These are phyloP conservation scores for Phengaris alcon DNA, from an alignment of 2,888 invertebrate genomes.

Conservation along the genomic window DNA sequence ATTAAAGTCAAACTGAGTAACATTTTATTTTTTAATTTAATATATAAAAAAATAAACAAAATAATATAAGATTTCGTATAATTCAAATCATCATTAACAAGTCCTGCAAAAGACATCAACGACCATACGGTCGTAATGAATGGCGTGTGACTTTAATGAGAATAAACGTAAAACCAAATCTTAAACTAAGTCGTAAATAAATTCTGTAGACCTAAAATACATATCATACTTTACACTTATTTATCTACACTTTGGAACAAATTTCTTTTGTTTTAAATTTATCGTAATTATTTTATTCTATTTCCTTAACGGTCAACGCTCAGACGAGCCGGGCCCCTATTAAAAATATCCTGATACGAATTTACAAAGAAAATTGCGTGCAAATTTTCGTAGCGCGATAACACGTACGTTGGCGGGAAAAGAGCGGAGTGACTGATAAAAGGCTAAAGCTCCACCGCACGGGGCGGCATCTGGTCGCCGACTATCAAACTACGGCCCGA, in stretches of 20 bases:
- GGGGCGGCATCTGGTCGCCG: slow-evolving; percentile 67
- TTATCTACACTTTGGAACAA: too few relatives aligned
- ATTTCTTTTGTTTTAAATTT: too few relatives aligned
- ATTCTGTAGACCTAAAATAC: too few relatives aligned
- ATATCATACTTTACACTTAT: too few relatives aligned
- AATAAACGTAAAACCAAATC: background rate
- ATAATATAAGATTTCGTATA: background rate
- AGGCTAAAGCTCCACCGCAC: slow-evolving; percentile 41
- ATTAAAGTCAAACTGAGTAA: too few relatives aligned
- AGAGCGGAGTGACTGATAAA: slow-evolving; percentile 35
- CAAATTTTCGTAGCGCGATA: slow-evolving; percentile 43
- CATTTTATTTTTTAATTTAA: too few relatives aligned
- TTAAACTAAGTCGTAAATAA: background rate
- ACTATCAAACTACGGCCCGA: slow-evolving; percentile 77
- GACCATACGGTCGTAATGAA: slow-evolving; percentile 33
- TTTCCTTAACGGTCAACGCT: too few relatives aligned
- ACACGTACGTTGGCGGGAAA: slow-evolving; percentile 56
- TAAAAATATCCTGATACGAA: too few relatives aligned
- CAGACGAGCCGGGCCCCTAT: too few relatives aligned
- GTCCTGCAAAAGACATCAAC: slow-evolving; percentile 63
- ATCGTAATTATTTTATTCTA: too few relatives aligned
- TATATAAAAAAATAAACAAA: background rate
- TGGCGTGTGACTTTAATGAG: background rate
- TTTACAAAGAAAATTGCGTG: background rate
- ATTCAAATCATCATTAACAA: background rate